Evolutionary conservation across 2,797 vertebrate genomes (phyloP).

Genomic region (Eulemur coronatus): DNA sequence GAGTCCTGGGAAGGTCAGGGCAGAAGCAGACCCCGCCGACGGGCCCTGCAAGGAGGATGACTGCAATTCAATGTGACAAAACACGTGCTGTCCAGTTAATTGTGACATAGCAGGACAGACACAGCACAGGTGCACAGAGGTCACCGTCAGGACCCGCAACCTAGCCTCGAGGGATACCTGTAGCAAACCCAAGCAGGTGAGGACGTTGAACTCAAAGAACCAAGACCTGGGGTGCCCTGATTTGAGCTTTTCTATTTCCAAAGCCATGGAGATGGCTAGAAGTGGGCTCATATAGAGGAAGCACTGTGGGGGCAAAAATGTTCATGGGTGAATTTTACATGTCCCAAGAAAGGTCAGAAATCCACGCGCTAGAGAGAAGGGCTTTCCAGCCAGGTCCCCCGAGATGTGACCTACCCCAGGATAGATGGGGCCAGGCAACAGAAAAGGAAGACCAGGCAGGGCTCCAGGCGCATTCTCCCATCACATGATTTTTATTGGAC

Average conservation of each 20-base stretch:
- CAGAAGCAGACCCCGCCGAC: accelerated
- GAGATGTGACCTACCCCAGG: not conserved
- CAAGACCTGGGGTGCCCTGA: not conserved
- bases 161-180: not conserved
- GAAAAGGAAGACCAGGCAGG: not conserved
- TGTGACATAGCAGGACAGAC: not conserved
- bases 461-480: not conserved
- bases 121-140: not conserved
- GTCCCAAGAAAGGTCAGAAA: not conserved
- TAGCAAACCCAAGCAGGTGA: not conserved
- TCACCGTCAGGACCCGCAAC: accelerated
- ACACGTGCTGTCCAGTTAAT: not conserved
- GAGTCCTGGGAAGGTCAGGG: not conserved
- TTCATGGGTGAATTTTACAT: not conserved
- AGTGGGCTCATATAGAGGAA: not conserved
- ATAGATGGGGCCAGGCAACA: not conserved
- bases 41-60: not conserved
- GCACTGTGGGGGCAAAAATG: not conserved
- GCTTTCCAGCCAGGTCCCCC: not conserved
- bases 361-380: not conserved
- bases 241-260: not conserved
- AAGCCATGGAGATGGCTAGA: not conserved
- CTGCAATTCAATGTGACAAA: not conserved
- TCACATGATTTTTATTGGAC: not conserved
- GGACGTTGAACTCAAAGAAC: not conserved